Conservation (phyloP, 92 coral and sea anemone species). For the Montipora capitata region DNA sequence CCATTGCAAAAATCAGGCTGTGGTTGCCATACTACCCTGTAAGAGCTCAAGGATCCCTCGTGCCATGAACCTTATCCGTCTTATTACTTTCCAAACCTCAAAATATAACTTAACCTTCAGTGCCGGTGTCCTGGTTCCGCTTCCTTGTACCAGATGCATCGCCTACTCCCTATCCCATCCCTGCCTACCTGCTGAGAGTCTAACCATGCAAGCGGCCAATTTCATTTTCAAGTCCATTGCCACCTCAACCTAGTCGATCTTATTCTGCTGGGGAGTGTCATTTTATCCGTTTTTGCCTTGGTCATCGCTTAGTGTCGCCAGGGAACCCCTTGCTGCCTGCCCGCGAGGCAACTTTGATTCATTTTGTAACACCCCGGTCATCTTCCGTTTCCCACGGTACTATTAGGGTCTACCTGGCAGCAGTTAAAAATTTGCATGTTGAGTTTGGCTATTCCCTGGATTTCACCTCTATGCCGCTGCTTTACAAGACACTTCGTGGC, state of each 20-base stretch:
- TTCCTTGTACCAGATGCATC: not conserved
- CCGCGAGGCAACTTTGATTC: not conserved
- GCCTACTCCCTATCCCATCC: constrained; percentile 2
- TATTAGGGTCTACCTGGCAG: constrained; percentile 6
- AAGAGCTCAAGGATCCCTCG: not conserved
- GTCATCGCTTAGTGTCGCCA: not conserved
- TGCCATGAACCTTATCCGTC: not conserved
- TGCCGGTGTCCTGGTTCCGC: constrained; percentile 4
- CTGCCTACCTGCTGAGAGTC: not conserved
- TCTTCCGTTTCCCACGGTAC: not conserved
- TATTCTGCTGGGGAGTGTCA: not conserved
- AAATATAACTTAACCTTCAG: not conserved
- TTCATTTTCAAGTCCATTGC: not conserved
- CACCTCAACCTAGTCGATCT: not conserved
- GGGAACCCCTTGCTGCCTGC: not conserved
- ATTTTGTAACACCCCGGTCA: not conserved
- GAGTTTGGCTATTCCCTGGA: constrained; percentile 8
- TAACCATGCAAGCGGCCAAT: not conserved
- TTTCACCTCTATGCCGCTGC: not conserved
- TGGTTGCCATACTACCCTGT: not conserved
- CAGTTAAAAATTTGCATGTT: not conserved
- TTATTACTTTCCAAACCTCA: not conserved
- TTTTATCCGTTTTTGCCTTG: not conserved
- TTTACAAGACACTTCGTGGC: not conserved
- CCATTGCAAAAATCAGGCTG: not conserved